These are phyloP conservation scores for Encarsia formosa DNA, from an alignment of 2,888 invertebrate genomes.

Conservation along the genomic window DNA sequence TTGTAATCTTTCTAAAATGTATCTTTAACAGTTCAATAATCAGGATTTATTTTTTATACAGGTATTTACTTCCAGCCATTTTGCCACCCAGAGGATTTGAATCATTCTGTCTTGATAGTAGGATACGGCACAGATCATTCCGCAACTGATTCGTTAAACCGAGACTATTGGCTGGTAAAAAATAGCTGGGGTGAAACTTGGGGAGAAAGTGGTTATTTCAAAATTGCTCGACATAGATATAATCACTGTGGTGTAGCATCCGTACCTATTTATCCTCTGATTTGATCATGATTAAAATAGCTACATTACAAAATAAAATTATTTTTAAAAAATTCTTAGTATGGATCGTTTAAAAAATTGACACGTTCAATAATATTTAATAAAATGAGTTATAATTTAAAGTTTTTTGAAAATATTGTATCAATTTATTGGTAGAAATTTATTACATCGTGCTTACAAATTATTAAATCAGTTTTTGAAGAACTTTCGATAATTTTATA, in stretches of 20 bases:
- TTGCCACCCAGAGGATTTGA: conserved; percentile 67
- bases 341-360: too few species aligned
- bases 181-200: conserved; percentile 81
- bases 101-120: conserved; percentile 82
- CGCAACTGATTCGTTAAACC: conserved; percentile 50
- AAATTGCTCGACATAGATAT: conserved; percentile 77
- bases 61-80: conserved; percentile 74
- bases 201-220: conserved; percentile 83
- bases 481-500: too few species aligned
- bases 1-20: too few species aligned
- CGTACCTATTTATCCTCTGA: conserved; percentile 79
- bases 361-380: too few species aligned
- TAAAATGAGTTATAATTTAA: too few species aligned
- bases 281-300: conserved; percentile 60
- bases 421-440: too few species aligned
- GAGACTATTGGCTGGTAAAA: conserved; percentile 83
- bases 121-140: conserved; percentile 74
- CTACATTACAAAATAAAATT: too few species aligned
- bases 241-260: conserved; percentile 87
- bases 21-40: not conserved
- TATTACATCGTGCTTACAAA: too few species aligned
- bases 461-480: too few species aligned
- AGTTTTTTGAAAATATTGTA: not conserved
- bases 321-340: too few species aligned
- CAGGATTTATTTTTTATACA: conserved; percentile 31